Evolutionary conservation across 2,797 vertebrate genomes (phyloP).

Genomic region (Dendrocincla fuliginosa): DNA sequence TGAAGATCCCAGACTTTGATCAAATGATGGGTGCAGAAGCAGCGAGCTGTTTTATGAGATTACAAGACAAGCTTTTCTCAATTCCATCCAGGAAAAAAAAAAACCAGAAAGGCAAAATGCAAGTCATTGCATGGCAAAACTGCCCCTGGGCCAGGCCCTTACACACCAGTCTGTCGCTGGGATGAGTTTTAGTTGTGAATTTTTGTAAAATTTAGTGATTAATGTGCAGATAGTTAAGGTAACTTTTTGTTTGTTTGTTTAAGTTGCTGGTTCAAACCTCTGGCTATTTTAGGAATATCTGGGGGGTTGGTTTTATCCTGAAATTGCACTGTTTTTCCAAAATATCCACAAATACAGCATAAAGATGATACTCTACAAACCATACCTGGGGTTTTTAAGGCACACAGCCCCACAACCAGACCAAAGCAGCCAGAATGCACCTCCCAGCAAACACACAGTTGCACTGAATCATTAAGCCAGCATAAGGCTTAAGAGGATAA

Average conservation of each 20-base stretch:
- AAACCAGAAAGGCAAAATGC: not conserved
- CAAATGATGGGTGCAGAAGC: not conserved
- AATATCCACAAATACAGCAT: not conserved
- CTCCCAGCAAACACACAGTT: not conserved
- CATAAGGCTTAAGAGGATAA: constrained; percentile 3
- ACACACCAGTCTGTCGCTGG: not conserved
- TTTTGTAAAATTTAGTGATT: not conserved
- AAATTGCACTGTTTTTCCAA: not conserved
- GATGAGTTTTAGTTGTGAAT: not conserved
- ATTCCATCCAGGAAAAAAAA: not conserved
- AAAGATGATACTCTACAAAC: not conserved
- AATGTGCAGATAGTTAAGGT: not conserved
- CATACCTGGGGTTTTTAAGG: not conserved
- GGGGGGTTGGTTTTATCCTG: not conserved
- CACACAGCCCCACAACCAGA: not conserved
- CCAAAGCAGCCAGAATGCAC: not conserved
- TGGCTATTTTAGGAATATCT: not conserved
- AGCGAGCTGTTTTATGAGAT: not conserved
- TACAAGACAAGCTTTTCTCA: not conserved
- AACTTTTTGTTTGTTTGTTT: not conserved
- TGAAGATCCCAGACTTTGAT: not conserved
- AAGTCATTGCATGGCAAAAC: not conserved
- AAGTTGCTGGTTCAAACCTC: not conserved
- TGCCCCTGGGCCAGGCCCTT: not conserved
- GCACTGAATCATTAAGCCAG: not conserved